Conservation (phyloP, 2,113 vertebrate species). For the Pardalotus punctatus region DNA sequence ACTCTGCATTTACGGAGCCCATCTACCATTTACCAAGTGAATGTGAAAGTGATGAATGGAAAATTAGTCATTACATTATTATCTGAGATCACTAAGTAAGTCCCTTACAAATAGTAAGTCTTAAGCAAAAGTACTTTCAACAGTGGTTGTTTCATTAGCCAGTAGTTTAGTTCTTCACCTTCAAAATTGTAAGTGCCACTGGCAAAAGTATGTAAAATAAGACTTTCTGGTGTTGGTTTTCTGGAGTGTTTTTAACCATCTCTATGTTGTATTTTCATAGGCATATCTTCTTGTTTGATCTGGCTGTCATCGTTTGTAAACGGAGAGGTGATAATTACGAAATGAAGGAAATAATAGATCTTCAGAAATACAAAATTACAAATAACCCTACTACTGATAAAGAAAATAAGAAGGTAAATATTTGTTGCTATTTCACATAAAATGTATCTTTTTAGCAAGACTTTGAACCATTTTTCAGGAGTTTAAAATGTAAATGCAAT, state of each 20-base stretch:
- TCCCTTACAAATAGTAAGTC: not conserved
- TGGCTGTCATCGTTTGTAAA: conserved; percentile 94
- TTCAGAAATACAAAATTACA: conserved; percentile 94
- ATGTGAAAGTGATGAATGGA: not conserved
- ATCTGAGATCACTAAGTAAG: not conserved
- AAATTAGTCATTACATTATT: not conserved
- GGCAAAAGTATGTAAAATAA: not conserved
- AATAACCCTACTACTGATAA: conserved; percentile 96
- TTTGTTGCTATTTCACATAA: not conserved
- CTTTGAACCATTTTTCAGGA: not conserved
- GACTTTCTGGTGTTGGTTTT: not conserved
- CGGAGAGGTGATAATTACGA: conserved; percentile 94
- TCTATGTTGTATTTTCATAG: conserved; percentile 68
- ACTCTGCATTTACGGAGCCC: not conserved
- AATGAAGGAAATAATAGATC: conserved; percentile 97
- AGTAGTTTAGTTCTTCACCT: not conserved
- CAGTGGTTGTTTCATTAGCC: not conserved
- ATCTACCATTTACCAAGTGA: not conserved
- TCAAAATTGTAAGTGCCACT: not conserved
- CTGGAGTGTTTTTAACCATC: not conserved
- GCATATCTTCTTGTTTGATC: conserved; percentile 95
- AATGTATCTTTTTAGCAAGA: not conserved
- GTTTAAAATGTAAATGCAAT: not conserved
- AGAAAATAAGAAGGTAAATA: conserved; percentile 92
- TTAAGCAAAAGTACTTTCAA: not conserved